A percentile compares a stretch with the other conserved stretches of the same genome.
phyloP scores from a whole-genome alignment of 2,888 invertebrate genomes.

The Polymixis lichenea region DNA sequence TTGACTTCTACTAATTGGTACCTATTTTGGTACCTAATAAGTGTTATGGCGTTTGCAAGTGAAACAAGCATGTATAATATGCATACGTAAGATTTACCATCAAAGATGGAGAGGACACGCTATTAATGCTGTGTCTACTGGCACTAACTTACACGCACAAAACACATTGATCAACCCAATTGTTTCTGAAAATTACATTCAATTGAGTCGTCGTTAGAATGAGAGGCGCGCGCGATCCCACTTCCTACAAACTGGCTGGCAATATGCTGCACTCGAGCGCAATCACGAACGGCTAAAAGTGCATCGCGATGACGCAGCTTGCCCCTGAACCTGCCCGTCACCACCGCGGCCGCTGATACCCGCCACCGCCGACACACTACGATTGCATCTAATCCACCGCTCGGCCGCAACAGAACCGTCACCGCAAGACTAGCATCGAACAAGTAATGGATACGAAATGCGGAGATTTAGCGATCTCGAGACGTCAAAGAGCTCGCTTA shows the following conservation, averaged over 20 bases:
- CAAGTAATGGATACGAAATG: slow-evolving; percentile 62
- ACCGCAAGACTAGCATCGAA: slow-evolving; percentile 29
- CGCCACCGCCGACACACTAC: neutral
- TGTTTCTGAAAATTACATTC: slow-evolving; percentile 17
- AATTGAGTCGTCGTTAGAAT: slow-evolving; percentile 36
- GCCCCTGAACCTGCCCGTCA: slow-evolving; percentile 75
- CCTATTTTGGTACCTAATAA: neutral
- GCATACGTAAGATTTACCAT: neutral
- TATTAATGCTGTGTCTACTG: neutral
- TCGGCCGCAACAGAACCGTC: slow-evolving; percentile 15
- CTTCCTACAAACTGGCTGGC: slow-evolving; percentile 61
- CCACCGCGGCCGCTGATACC: slow-evolving; percentile 25
- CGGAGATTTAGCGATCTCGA: slow-evolving; percentile 33
- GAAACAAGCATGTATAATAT: neutral
- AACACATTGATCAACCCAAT: slow-evolving; percentile 30
- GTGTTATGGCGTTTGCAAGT: neutral
- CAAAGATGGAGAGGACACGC: neutral
- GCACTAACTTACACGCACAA: slow-evolving; percentile 30
- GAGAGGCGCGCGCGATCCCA: slow-evolving; percentile 64
- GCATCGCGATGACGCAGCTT: slow-evolving; percentile 71
- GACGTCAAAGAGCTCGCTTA: slow-evolving; percentile 65
- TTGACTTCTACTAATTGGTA: neutral
- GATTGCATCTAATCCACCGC: slow-evolving; percentile 43
- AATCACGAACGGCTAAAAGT: slow-evolving; percentile 68
- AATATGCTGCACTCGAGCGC: slow-evolving; percentile 62